phyloP scores from a whole-genome alignment of 2,888 invertebrate species.

The Frankliniella intonsa region DNA sequence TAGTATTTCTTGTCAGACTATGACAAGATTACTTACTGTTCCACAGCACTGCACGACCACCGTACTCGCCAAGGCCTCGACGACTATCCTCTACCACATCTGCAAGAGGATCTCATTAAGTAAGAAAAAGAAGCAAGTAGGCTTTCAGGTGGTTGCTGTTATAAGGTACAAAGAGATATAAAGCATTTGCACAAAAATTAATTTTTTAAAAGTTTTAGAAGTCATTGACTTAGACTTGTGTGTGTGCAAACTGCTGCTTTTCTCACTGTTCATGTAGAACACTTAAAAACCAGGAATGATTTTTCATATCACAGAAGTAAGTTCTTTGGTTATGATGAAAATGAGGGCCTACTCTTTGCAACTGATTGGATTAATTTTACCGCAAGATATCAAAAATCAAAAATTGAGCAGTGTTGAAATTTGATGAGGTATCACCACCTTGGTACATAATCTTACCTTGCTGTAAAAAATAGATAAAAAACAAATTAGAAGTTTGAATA shows the following conservation, averaged over 20 bases:
- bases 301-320: no score
- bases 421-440: neutral
- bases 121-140: conserved; percentile 34
- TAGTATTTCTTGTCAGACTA: no score
- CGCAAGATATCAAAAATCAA: neutral
- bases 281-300: no score
- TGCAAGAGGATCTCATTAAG: conserved; percentile 43
- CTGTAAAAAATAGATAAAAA: neutral
- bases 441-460: conserved; percentile 32
- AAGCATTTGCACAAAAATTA: no score
- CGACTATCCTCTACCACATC: conserved; percentile 70
- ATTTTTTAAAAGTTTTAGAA: no score
- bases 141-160: no score
- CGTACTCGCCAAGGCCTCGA: conserved; percentile 62
- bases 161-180: no score
- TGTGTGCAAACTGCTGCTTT: no score
- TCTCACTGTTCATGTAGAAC: no score
- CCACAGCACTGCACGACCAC: conserved; percentile 75
- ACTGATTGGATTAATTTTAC: neutral
- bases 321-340: no score
- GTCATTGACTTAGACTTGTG: no score
- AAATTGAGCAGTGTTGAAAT: neutral
- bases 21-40: conserved; percentile 63
- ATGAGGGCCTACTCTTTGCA: no score
- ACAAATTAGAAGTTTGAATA: neutral